Evolutionary conservation across 2,797 vertebrate species (phyloP), one percentile per base, ranked within the genome.

Genomic region (Sylvilagus floridanus): DNA sequence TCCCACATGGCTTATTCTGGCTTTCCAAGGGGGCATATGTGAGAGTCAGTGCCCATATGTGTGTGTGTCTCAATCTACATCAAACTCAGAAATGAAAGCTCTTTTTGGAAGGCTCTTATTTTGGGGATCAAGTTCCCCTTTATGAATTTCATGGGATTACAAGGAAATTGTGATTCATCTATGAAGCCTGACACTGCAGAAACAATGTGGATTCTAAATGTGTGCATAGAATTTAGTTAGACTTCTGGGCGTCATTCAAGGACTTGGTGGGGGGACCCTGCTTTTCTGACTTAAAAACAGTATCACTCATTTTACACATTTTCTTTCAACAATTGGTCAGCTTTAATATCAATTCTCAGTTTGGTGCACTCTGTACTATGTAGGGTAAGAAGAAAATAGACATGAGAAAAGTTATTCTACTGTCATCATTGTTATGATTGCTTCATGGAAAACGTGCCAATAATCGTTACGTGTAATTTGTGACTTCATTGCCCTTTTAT

Each of bases 381-480:
- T 72, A 84, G 7, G 11, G 4, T 60, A n/a, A 83, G 12, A 42
- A 91, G 17, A 54, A 84, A 76, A 54, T 9, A 88, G 21, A 91
- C 32, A 71, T 6, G 2, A 54, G 14, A 79, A 47, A 30, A 63
- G 19, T 83, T 79, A 65, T 50, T 28, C 75, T 21, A 42, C 22
- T 75, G 12, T 42, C 62, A 42, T 47, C 19, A 71, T 35, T 87
- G 6, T 89, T 88, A 88, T 72, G n/a, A 66, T 95, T 37, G 57
- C 60, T 63, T 87, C 26, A 66, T 32, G 17, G 69, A 63, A 93
- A 79, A 68, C 28, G 78, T 76, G 82, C 88, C 87, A 94, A 94
- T 73, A 94, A 93, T 83, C 93, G 94, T 93, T 88, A 93, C 91
- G 95, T 76, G 19, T n/a, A 85, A 79, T 83, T 91, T 96, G 50